phyloP scores from a whole-genome alignment of 2,888 invertebrate species.

The Euphydryas editha region DNA sequence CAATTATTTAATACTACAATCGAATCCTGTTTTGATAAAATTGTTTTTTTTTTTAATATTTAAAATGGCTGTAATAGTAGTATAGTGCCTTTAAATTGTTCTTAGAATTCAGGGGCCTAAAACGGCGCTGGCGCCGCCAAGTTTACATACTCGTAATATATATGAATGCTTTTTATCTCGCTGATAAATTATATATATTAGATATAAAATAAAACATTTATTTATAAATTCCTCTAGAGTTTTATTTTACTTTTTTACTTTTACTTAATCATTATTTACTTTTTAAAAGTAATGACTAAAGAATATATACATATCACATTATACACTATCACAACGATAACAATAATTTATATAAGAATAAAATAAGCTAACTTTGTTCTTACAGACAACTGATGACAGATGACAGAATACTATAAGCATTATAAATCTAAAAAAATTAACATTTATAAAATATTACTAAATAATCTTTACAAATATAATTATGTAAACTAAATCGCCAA shows the following conservation, averaged over 20 bases:
- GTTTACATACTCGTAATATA: slow-evolving; percentile 82
- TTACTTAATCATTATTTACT: not conserved
- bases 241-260: slow-evolving; percentile 53
- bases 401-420: too few relatives aligned
- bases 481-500: not conserved
- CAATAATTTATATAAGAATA: slow-evolving; percentile 11
- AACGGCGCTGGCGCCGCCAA: slow-evolving; percentile 74
- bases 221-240: slow-evolving; percentile 55
- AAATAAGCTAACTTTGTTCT: not conserved
- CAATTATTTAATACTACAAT: not conserved
- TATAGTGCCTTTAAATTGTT: slow-evolving; percentile 18
- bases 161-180: slow-evolving; percentile 83
- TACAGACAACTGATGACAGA: not conserved
- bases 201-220: slow-evolving; percentile 81
- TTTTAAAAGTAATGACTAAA: not conserved
- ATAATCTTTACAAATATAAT: not conserved
- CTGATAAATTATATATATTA: slow-evolving; percentile 85
- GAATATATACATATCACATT: too few relatives aligned
- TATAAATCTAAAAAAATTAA: too few relatives aligned
- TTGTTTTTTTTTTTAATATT: not conserved
- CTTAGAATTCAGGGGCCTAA: slow-evolving; percentile 47
- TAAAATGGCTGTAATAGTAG: slow-evolving; percentile 25
- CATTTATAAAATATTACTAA: not conserved
- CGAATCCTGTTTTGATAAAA: not conserved
- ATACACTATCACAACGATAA: not conserved